phyloP scores from a whole-genome alignment of 23 tunicate species.

The Corella eumyota region DNA sequence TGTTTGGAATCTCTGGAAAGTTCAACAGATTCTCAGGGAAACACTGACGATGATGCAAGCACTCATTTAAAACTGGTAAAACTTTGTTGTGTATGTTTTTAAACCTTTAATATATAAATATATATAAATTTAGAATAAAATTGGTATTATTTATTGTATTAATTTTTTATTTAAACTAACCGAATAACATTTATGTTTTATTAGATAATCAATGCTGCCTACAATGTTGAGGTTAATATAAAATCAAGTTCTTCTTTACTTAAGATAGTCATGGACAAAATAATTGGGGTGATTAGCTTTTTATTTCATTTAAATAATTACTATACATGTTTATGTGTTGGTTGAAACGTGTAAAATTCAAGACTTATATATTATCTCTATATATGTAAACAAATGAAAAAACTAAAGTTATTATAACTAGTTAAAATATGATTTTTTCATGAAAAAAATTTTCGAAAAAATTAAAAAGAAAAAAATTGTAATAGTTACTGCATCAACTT shows the following conservation, averaged over 20 bases:
- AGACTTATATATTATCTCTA: no score
- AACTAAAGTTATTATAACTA: background rate
- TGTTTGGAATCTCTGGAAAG: constrained; percentile 40
- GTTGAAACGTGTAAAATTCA: no score
- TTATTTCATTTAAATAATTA: no score
- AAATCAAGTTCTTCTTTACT: constrained; percentile 49
- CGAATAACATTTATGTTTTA: no score
- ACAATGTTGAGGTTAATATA: constrained; percentile 42
- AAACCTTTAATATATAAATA: no score
- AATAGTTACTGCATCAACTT: background rate
- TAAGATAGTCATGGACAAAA: constrained; percentile 37
- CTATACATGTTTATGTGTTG: no score
- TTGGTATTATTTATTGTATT: no score
- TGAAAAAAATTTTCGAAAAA: background rate
- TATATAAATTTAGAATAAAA: no score
- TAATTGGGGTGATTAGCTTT: constrained; percentile 52
- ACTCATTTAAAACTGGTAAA: constrained; percentile 8
- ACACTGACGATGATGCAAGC: constrained; percentile 6
- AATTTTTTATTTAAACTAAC: background rate
- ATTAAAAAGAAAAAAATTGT: background rate
- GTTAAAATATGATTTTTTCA: background rate
- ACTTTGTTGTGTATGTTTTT: no score
- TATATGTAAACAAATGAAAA: no score
- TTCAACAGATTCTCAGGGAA: constrained; percentile 9
- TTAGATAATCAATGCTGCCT: constrained; percentile 45